Conservation (phyloP, 2,113 vertebrate species). For the Athene cunicularia region DNA sequence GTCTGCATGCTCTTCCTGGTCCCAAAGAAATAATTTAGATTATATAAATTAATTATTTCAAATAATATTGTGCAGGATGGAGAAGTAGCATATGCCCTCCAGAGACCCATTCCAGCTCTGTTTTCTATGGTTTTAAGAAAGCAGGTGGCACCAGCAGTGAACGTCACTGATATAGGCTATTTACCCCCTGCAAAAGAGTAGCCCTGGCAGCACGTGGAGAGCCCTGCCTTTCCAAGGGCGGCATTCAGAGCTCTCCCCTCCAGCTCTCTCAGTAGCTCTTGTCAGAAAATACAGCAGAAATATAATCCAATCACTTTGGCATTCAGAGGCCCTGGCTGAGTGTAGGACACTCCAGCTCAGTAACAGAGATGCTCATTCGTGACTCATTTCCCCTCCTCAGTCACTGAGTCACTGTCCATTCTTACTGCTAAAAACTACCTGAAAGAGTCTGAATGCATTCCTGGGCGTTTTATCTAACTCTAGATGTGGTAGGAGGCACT, state of each 20-base stretch:
- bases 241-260: not conserved
- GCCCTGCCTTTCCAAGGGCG: not conserved
- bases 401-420: constrained; percentile 62
- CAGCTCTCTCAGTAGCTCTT: not conserved
- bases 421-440: not conserved
- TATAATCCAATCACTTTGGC: not conserved
- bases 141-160: not conserved
- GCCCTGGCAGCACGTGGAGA: not conserved
- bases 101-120: not conserved
- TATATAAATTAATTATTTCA: not conserved
- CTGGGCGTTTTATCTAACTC: not conserved
- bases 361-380: not conserved
- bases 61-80: not conserved
- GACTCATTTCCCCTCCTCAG: constrained; percentile 69
- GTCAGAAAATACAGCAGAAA: constrained; percentile 22
- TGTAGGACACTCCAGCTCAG: not conserved
- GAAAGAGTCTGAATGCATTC: constrained; percentile 13
- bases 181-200: not conserved
- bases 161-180: not conserved
- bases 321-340: constrained; percentile 25
- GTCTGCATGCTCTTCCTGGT: not conserved
- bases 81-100: not conserved
- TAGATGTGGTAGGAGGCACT: not conserved
- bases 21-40: not conserved
- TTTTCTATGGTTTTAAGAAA: not conserved